phyloP scores from a whole-genome alignment of 2,797 vertebrate species.

The Geotrypetes seraphini region DNA sequence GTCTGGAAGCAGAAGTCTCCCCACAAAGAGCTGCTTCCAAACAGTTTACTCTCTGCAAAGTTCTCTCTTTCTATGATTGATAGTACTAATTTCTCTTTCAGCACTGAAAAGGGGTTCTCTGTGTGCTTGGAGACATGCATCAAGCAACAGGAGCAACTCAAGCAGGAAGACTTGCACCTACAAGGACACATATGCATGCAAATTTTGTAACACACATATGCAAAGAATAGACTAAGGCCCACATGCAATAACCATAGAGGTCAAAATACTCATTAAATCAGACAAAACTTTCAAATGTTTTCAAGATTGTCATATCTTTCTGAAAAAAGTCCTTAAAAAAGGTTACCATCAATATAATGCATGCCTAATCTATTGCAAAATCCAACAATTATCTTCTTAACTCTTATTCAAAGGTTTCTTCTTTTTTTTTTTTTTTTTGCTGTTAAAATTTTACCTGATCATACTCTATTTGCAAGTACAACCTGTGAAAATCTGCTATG shows the following conservation, averaged over 20 bases:
- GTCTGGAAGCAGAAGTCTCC: constrained; percentile 9
- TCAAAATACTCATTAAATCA: background rate
- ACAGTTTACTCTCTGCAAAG: background rate
- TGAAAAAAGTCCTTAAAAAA: background rate
- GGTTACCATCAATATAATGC: background rate
- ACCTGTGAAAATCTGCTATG: background rate
- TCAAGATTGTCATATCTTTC: background rate
- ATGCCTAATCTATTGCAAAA: background rate
- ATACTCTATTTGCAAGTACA: constrained; percentile 1
- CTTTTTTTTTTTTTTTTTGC: no score
- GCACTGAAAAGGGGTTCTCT: no score
- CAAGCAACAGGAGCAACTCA: no score
- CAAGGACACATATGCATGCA: no score
- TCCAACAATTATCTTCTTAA: constrained; percentile 18
- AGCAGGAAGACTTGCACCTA: no score
- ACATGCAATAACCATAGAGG: background rate
- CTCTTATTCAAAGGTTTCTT: constrained; percentile 9
- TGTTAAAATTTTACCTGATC: constrained; percentile 2
- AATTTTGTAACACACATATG: background rate
- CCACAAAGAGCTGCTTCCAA: background rate
- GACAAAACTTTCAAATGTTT: background rate
- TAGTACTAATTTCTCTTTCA: no score
- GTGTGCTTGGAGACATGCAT: no score
- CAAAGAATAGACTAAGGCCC: background rate
- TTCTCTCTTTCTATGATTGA: constrained; percentile 1